Percentiles rank a stretch among this genome's conserved stretches.
Conservation (phyloP, 2,888 invertebrate species). For the Candidula unifasciata region DNA sequence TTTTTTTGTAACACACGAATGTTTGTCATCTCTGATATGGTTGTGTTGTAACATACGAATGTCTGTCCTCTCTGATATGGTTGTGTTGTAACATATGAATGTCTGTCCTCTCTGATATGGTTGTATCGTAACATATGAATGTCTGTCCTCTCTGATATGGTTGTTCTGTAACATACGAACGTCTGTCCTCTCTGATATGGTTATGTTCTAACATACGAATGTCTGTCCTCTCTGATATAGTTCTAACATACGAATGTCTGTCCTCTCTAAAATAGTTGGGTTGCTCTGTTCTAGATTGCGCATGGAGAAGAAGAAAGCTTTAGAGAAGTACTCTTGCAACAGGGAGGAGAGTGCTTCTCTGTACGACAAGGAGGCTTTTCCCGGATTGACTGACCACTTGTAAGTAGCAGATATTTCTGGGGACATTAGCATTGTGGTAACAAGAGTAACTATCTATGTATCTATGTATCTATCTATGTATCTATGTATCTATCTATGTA, state of each 20-base stretch:
- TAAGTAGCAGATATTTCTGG: slow-evolving; percentile 41
- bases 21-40: not conserved
- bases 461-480: slow-evolving; percentile 20
- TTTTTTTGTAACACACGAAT: too few relatives aligned
- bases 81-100: too few relatives aligned
- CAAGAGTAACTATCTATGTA: not conserved
- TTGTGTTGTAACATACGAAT: too few relatives aligned
- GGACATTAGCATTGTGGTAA: too few relatives aligned
- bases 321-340: slow-evolving; percentile 59
- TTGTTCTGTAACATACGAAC: too few relatives aligned
- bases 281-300: slow-evolving; percentile 13
- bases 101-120: not conserved
- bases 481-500: slow-evolving; percentile 23
- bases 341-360: slow-evolving; percentile 65
- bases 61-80: too few relatives aligned
- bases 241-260: too few relatives aligned
- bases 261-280: not conserved
- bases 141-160: too few relatives aligned
- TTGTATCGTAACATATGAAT: too few relatives aligned
- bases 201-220: not conserved
- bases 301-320: slow-evolving; percentile 36
- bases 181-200: too few relatives aligned
- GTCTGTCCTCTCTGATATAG: not conserved
- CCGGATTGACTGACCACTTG: slow-evolving; percentile 50
- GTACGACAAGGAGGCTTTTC: slow-evolving; percentile 50